A percentile compares a stretch with the other conserved stretches of the same genome.
Evolutionary conservation across 2,113 vertebrate genomes (phyloP).

Genomic region (Zosterops japonicus): DNA sequence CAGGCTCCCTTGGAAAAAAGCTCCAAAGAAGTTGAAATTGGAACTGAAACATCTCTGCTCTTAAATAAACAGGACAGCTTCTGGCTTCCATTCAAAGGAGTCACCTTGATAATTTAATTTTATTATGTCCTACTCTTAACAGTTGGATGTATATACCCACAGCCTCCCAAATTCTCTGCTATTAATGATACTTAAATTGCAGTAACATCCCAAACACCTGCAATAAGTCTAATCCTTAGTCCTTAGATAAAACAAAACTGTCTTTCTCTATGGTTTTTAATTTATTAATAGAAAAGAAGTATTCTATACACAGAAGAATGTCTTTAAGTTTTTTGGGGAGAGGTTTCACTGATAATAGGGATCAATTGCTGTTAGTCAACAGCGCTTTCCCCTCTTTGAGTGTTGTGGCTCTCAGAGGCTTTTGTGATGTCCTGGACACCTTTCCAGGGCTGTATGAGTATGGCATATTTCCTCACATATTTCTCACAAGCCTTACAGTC

Average conservation of each 20-base stretch:
- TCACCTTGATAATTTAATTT: background rate
- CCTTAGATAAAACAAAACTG: background rate
- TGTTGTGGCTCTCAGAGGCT: background rate
- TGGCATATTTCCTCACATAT: background rate
- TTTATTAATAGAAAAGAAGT: background rate
- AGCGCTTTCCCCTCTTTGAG: fast-evolving
- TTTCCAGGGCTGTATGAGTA: background rate
- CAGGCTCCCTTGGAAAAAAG: slow-evolving; percentile 2
- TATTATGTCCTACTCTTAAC: background rate
- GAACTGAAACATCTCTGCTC: background rate
- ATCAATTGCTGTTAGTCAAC: background rate
- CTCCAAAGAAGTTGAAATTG: background rate
- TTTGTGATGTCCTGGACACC: background rate
- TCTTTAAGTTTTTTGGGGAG: background rate
- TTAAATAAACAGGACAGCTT: background rate
- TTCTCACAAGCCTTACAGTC: background rate
- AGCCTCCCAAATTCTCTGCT: background rate
- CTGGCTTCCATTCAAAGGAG: background rate
- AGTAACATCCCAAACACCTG: background rate
- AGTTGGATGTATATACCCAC: background rate
- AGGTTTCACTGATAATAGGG: background rate
- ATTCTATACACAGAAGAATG: background rate
- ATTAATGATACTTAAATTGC: background rate
- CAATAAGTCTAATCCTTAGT: background rate
- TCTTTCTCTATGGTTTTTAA: background rate